A percentile compares a stretch with the other conserved stretches of the same genome.
phyloP scores from a whole-genome alignment of 1,140 invertebrate species.

The Neodiprion virginianus region DNA sequence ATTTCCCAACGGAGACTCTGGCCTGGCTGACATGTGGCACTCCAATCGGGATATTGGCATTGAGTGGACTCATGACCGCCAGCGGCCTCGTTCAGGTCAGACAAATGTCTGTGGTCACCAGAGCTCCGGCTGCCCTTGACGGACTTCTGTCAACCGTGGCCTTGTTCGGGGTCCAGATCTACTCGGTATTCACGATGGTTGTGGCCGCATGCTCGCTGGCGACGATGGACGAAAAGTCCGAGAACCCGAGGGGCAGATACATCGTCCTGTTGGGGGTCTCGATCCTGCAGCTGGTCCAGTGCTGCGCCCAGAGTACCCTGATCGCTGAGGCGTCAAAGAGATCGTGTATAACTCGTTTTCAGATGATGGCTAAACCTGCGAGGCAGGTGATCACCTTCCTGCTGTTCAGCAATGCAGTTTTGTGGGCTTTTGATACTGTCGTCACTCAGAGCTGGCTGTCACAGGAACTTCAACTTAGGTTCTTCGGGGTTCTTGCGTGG shows the following conservation, averaged over 20 bases:
- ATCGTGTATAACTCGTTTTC: conserved; percentile 62
- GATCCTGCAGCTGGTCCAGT: conserved; percentile 64
- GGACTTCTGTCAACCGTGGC: conserved; percentile 61
- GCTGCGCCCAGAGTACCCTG: conserved; percentile 67
- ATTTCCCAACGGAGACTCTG: conserved; percentile 59
- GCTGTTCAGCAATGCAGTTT: conserved; percentile 71
- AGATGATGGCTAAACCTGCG: conserved; percentile 67
- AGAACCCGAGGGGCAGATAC: conserved; percentile 41
- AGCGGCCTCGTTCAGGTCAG: conserved; percentile 58
- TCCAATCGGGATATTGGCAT: conserved; percentile 54
- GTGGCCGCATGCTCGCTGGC: conserved; percentile 55
- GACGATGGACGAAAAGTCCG: conserved; percentile 27
- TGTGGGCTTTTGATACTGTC: conserved; percentile 76
- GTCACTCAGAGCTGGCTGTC: conserved; percentile 69
- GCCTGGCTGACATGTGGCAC: conserved; percentile 61
- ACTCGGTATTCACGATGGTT: conserved; percentile 66
- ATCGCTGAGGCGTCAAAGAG: conserved; percentile 68
- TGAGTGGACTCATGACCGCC: conserved; percentile 51
- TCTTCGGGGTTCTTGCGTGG: conserved; percentile 74
- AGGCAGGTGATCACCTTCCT: conserved; percentile 74
- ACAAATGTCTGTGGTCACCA: conserved; percentile 58
- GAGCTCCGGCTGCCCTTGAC: conserved; percentile 59
- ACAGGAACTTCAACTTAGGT: conserved; percentile 66
- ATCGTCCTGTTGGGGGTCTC: conserved; percentile 60
- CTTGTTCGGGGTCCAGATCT: conserved; percentile 66